These are phyloP conservation scores for Nylanderia fulva DNA, from an alignment of 1,140 invertebrate genomes.

Conservation along the genomic window DNA sequence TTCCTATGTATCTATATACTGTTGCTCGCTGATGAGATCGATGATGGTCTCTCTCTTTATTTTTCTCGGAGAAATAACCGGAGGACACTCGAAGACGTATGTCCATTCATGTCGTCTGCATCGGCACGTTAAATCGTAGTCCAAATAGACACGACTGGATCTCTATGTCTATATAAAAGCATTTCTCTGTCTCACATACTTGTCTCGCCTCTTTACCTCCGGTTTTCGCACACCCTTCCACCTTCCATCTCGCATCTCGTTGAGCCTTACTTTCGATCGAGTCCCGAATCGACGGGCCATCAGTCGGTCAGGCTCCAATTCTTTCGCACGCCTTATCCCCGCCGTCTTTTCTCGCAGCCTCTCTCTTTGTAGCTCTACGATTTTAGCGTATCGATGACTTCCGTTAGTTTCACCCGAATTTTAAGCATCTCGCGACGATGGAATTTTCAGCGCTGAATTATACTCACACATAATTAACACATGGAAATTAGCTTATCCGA, in stretches of 20 bases:
- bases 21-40: background rate
- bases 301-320: conserved; percentile 75
- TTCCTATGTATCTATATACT: background rate
- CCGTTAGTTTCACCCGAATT: conserved; percentile 60
- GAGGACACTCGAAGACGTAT: conserved; percentile 70
- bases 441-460: conserved; percentile 6
- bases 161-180: background rate
- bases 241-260: background rate
- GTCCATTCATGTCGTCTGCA: conserved; percentile 78
- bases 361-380: conserved; percentile 36
- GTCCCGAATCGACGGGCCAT: conserved; percentile 32
- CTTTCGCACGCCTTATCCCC: conserved; percentile 53
- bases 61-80: conserved; percentile 62
- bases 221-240: background rate
- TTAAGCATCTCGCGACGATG: conserved; percentile 11
- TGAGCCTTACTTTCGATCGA: conserved; percentile 65
- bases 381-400: conserved; percentile 40
- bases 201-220: conserved; percentile 11
- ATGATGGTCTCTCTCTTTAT: background rate
- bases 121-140: conserved; percentile 70
- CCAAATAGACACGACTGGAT: background rate
- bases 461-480: background rate
- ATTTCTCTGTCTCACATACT: conserved; percentile 10
- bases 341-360: background rate
- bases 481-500: background rate